These are phyloP conservation scores for Peromyscus eremicus DNA, from an alignment of 2,797 vertebrate species.

Conservation along the genomic window DNA sequence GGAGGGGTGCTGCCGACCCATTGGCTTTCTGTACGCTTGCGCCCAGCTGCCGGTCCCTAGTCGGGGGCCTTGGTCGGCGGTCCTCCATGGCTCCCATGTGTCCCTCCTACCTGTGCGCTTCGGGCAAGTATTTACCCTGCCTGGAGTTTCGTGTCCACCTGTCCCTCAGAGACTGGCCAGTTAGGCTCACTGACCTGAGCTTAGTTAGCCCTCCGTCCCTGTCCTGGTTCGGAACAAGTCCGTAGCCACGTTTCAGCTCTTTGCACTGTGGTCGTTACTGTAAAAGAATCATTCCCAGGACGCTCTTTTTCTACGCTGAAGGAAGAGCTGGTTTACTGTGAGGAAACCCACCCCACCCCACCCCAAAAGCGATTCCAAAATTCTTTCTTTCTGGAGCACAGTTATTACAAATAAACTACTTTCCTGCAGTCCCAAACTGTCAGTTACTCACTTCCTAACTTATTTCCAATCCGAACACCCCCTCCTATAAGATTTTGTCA, in stretches of 20 bases:
- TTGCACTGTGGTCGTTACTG: not conserved
- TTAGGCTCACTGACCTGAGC: not conserved
- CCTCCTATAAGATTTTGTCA: not conserved
- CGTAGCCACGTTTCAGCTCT: not conserved
- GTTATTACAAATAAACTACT: conserved; percentile 27
- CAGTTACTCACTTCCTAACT: not conserved
- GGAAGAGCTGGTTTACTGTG: not conserved
- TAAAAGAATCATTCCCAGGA: not conserved
- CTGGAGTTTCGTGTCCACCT: not conserved
- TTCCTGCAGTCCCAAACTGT: not conserved
- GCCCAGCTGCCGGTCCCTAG: not conserved
- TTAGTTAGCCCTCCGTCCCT: not conserved
- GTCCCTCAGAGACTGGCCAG: not conserved
- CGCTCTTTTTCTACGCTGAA: not conserved
- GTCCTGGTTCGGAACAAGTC: not conserved
- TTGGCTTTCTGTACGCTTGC: too few relatives aligned
- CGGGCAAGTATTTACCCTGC: not conserved
- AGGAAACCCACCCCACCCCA: not conserved
- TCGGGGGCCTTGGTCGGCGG: not conserved
- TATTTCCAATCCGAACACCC: not conserved
- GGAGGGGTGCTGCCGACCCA: not conserved
- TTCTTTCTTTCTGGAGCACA: not conserved
- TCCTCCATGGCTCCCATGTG: too few relatives aligned
- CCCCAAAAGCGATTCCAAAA: not conserved
- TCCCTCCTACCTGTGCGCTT: not conserved